Evolutionary conservation across 2,113 vertebrate genomes (phyloP), one percentile per base, ranked within the genome.

Genomic region (Mohoua ochrocephala): DNA sequence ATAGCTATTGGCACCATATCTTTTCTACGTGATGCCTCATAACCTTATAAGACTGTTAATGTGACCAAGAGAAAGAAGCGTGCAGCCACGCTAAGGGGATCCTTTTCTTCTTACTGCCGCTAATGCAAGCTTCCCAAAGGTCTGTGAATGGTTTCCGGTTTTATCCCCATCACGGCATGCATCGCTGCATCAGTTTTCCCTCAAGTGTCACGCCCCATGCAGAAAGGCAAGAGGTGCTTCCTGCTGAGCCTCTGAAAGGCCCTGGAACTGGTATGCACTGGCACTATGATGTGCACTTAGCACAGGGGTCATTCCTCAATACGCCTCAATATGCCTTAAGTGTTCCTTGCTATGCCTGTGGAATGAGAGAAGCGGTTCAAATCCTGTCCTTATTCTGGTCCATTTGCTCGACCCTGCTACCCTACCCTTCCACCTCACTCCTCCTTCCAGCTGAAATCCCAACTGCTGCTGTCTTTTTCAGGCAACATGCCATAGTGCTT

Each of bases 21-120:
- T 84, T 71, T 67, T 56, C 81, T 33, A 16, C 0, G 0, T 4
- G 12, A 39, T 14, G 13, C 13, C 44, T 64, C 69, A 27, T 5
- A 26, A 63, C 73, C 21, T 44, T 23, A 0, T 9, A 57, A 59
- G 22, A 33, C 10, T 3, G 2, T 52, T 47, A 81, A 42, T 4
- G 30, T 9, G 39, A 70, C 33, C 0, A 0, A 84, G 64, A 52
- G 56, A 87, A 92, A 3, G 2, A 61, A 84, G 15, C 0, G 6
- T 17, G 47, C n/a, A 63, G 54, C 59, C 21, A 27, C 1, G n/a
- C 47, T 22, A 35, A 59, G 19, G 26, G 15, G 23, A 63, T 26
- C 33, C 22, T 47, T 73, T 65, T 31, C 77, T 67, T 65, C 50
- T 28, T 20, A 20, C 5, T 30, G 39, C 56, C 74, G 39, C 56